Conservation (phyloP, 2,113 vertebrate species). For the Hirundichthys speculiger region DNA sequence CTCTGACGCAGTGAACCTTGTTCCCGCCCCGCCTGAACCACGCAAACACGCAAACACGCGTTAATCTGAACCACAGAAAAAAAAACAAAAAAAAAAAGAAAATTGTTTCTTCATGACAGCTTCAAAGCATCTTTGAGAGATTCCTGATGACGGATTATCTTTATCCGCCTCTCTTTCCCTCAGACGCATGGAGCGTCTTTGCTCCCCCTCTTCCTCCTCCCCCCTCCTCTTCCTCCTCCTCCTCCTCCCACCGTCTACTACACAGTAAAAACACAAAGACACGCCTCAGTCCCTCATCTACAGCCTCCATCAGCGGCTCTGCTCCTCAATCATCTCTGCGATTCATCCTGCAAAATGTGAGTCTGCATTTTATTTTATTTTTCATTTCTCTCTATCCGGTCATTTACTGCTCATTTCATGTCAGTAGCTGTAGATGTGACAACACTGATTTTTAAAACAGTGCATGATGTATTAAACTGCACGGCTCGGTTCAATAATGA, state of each 20-base stretch:
- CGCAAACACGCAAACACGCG: no score
- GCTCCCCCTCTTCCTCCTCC: background rate
- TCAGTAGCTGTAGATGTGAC: no score
- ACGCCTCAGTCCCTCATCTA: conserved; percentile 39
- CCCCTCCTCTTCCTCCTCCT: background rate
- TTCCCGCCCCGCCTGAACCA: no score
- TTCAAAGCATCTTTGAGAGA: no score
- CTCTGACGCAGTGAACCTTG: no score
- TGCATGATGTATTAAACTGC: no score
- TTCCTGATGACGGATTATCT: background rate
- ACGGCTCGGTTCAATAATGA: no score
- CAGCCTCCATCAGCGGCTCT: conserved; percentile 25
- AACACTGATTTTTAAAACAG: no score
- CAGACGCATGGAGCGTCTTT: conserved; percentile 39
- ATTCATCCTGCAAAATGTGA: conserved; percentile 57
- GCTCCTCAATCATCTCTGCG: conserved; percentile 21
- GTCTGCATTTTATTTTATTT: conserved; percentile 13
- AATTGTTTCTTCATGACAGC: no score
- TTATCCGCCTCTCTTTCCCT: background rate
- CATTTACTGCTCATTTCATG: background rate
- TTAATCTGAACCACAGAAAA: no score
- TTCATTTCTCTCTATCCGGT: background rate
- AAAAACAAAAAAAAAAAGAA: no score
- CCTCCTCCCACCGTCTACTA: background rate
- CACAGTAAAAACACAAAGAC: conserved; percentile 22